Percentiles rank a stretch among this genome's conserved stretches.
Conservation (phyloP, 2,113 vertebrate species). For the Callopanchax toddi region DNA sequence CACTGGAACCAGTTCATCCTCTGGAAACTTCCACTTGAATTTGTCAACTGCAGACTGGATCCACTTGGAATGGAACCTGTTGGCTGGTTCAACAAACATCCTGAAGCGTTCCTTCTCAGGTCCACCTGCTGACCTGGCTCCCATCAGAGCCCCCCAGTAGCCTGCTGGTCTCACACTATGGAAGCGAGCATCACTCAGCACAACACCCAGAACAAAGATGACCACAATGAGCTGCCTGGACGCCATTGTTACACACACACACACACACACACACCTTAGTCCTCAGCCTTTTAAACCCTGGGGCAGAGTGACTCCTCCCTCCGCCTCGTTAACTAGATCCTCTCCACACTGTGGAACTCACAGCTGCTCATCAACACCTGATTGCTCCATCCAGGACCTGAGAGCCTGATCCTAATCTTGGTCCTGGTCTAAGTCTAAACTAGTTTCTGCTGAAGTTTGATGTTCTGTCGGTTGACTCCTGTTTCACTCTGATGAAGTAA, state of each 20-base stretch:
- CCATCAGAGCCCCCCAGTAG: neutral
- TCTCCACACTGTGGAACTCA: constrained; percentile 25
- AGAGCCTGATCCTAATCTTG: neutral
- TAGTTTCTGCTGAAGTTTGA: too few species aligned
- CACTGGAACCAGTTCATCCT: neutral
- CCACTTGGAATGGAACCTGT: neutral
- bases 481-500: too few species aligned
- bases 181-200: neutral
- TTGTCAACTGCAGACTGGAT: rapidly evolving
- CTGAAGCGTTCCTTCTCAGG: constrained; percentile 19
- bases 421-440: too few species aligned
- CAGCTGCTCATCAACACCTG: constrained; percentile 29
- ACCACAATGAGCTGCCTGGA: constrained; percentile 13
- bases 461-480: too few species aligned
- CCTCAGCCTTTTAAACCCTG: constrained; percentile 9
- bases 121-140: neutral
- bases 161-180: neutral
- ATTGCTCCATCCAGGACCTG: constrained; percentile 4
- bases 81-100: neutral
- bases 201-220: constrained; percentile 4
- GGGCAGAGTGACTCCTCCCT: constrained; percentile 22
- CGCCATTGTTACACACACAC: constrained; percentile 32
- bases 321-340: constrained; percentile 14
- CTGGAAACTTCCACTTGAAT: constrained; percentile 41
- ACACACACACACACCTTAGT: neutral